Base-by-base conservation (phyloP, 1,140 invertebrate genomes). In the Tribolium castaneum region DNA sequence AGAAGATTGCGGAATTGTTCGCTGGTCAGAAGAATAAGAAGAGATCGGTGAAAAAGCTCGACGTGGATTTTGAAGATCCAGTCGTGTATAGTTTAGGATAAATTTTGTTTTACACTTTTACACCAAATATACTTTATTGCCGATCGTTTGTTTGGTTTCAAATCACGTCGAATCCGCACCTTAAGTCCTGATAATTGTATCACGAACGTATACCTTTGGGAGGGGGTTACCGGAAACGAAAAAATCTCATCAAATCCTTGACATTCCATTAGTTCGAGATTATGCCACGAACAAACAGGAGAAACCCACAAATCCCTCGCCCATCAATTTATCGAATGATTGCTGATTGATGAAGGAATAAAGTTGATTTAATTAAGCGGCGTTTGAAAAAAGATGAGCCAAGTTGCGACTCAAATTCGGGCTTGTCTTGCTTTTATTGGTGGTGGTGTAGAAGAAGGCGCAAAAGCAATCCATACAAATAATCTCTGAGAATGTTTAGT, bases 291-390 rank as follows among this genome's bases (percentile, higher is more conserved):
- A 76, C 51, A 73, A 75, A 62, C 51, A 78, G 51, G 51, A 22
- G 19, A 14, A 10, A 6, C 9, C 51, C 66, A 34, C 35, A 73
- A 62, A 72, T 70, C 50, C 34, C 16, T 16, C 13, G 56, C 49
- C 54, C 66, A 59, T 62, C 10, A 35, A 75, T 35, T 25, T 59
- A 76, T 54, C 54, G 51, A 76, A 14, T 70, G 78, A 78, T 80
- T 81, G 80, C 82, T 82, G 81, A 80, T 80, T 45, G 79, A 79
- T 70, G 71, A 80, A 76, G 73, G 82, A 78, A 78, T 80, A 83
- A 84, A 84, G 83, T 84, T 84, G 82, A 83, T 82, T 82, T 81
- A 80, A 84, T 77, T 77, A 77, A 54, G 30, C 5, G 66, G 50
- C 16, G 56, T 30, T 62, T 62, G 25, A 25, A 35, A 66, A 66